Percentiles rank a stretch among this genome's conserved stretches.
phyloP scores from a whole-genome alignment of 2,888 invertebrate species.

The Nowickia ferox region DNA sequence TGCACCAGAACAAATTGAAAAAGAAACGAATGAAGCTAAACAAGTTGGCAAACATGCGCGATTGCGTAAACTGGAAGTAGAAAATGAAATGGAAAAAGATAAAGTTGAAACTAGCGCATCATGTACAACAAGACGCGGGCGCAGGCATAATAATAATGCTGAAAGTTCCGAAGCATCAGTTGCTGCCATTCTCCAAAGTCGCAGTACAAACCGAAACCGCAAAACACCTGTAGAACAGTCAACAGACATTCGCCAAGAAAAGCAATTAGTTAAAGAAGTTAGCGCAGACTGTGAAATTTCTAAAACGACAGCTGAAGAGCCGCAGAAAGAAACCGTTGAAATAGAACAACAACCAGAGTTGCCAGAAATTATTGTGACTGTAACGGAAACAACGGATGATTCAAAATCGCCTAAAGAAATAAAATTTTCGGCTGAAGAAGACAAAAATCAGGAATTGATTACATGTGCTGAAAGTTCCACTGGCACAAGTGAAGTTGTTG shows the following conservation, averaged over 20 bases:
- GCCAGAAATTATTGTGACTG: too few species aligned
- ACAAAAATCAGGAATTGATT: too few species aligned
- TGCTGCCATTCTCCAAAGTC: neutral
- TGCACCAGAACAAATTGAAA: neutral
- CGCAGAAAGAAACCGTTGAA: neutral
- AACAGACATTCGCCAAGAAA: neutral
- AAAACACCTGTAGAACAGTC: conserved; percentile 19
- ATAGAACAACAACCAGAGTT: neutral
- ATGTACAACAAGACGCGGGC: neutral
- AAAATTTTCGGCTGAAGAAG: too few species aligned
- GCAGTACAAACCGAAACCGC: conserved; percentile 22
- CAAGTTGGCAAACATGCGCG: conserved; percentile 13
- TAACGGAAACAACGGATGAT: too few species aligned
- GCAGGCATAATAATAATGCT: conserved; percentile 3
- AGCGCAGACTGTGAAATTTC: too few species aligned
- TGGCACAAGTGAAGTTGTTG: conserved; percentile 19
- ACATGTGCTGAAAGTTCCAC: too few species aligned
- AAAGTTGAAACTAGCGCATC: neutral
- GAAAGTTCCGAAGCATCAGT: neutral
- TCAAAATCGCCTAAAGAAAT: too few species aligned
- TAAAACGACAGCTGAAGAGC: neutral
- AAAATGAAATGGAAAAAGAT: neutral
- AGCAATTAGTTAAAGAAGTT: neutral
- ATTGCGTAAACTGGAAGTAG: conserved; percentile 21
- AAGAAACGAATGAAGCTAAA: neutral